Evolutionary conservation across 2,113 vertebrate species (phyloP).

Genomic region (Vimba vimba): DNA sequence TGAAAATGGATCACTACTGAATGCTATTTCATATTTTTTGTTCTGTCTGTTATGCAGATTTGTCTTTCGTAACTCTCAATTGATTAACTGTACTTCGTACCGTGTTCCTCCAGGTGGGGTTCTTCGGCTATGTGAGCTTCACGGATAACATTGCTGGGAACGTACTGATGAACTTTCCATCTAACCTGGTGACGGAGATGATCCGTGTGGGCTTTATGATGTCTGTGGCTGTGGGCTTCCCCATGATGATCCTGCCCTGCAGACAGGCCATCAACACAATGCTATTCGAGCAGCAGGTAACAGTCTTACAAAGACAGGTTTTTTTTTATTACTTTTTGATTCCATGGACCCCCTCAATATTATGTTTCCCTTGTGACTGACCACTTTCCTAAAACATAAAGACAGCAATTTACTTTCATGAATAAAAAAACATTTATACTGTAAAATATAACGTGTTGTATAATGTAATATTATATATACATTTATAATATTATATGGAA

Average conservation of each 20-base stretch:
- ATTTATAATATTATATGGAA: no score
- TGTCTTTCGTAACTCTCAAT: background rate
- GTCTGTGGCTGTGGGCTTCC: conserved; percentile 96
- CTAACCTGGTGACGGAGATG: conserved; percentile 95
- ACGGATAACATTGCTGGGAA: conserved; percentile 92
- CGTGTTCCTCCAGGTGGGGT: conserved; percentile 84
- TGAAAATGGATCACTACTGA: background rate
- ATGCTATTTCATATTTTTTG: background rate
- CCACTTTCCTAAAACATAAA: background rate
- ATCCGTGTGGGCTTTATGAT: conserved; percentile 96
- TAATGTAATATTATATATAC: background rate
- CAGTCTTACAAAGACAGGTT: conserved; percentile 3
- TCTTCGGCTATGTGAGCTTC: conserved; percentile 97
- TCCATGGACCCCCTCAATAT: background rate
- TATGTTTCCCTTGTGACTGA: background rate
- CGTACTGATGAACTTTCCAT: conserved; percentile 96
- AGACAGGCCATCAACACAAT: conserved; percentile 96
- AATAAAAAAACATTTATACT: background rate
- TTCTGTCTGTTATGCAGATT: background rate
- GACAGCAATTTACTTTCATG: background rate
- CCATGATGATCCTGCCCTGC: conserved; percentile 98
- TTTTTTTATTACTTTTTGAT: no score
- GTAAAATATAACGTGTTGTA: no score
- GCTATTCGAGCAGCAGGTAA: conserved; percentile 97
- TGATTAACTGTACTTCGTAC: background rate